Evolutionary conservation across 2,888 invertebrate genomes (phyloP), one percentile per base, ranked within the genome.

Genomic region (Pachycephus smyrnensis): DNA sequence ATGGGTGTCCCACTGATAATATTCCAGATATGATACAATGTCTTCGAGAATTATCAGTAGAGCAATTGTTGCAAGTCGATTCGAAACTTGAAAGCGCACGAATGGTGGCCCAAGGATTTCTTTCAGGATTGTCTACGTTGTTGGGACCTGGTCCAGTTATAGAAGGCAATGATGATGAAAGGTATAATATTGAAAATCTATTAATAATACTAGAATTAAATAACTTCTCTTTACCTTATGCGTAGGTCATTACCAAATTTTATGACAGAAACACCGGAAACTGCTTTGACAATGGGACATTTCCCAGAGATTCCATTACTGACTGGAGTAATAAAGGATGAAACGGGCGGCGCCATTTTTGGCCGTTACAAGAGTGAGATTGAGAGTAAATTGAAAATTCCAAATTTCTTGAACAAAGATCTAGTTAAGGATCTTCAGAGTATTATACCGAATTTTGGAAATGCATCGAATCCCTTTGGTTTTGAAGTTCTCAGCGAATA

Each of bases 261-360:
- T 31, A 92, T 96, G 2, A 92, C 93, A n/a, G 93, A 93, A 31
- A 92, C 93, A 73, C 96, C 96, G 0, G 92, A 94, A 3, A 92
- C 94, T 35, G 92, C 94, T 3, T 90, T 96, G 75, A 93, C 93
- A 77, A 92, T 92, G 37, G 93, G 93, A 36, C 92, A 93, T 68
- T 92, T 93, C 76, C 93, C 93, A 0, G 92, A 93, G 3, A 93
- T 95, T 30, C 96, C 96, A 0, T 89, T 96, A 81, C 92, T 96
- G 15, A 96, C 95, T 0, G 96, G 96, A 1, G 95, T 96, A 3
- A 94, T 94, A 0, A 95, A 94, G 75, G 95, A 96, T 73, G 96
- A 96, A 91, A 96, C 96, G 0, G 93, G 94, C 1, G 92, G 93
- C 32, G 94, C 94, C 33, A 93, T 95, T 15, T 92, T 92, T 84